Evolutionary conservation across 2,797 vertebrate species (phyloP), one percentile per base, ranked within the genome.

Genomic region (Oophaga sylvatica): DNA sequence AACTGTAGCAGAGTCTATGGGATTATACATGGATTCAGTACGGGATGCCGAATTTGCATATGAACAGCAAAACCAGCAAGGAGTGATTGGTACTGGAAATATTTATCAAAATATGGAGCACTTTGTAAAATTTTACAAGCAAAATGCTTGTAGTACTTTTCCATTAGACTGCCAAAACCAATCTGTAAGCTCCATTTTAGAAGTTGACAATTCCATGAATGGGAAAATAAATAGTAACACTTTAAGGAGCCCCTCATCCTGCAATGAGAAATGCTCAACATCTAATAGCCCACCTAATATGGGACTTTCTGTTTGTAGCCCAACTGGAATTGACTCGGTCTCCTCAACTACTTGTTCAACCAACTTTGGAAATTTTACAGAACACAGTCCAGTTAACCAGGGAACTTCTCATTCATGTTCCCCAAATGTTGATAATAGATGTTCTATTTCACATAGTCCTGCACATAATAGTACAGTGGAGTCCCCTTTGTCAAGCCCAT

Each of bases 1-100:
- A 81, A 96, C 98, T 0, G 98, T 99, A 89, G 98, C 98, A 0
- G 98, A 99, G 93, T 99, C 98, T 88, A 99, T 99, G 98, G 98
- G 97, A 90, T 94, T 99, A 59, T 99, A 99, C 90, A 99, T 99
- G 98, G 97, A 99, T 91, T 97, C 97, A 0, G 95, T 96, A 90
- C 95, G 98, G 91, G 98, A 99, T 11, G 95, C 96, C 0, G 98
- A 99, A 90, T 98, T 96, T 87, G 91, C 95, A 89, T 98, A 97
- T 0, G 95, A 96, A 88, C 97, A 96, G 91, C 98, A 98, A 85
- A 94, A 93, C 91, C 93, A 93, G n/a, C 92, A 92, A 90, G 92
- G 92, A 70, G 94, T 90, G 75, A 87, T 93, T 89, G 97, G 96
- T 90, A 95, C 97, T 0, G 95, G 95, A 59, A 99, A 98, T 94